Evolutionary conservation across 1,140 invertebrate genomes (phyloP), one percentile per base, ranked within the genome.

Genomic region (Drosophila oshimai): DNA sequence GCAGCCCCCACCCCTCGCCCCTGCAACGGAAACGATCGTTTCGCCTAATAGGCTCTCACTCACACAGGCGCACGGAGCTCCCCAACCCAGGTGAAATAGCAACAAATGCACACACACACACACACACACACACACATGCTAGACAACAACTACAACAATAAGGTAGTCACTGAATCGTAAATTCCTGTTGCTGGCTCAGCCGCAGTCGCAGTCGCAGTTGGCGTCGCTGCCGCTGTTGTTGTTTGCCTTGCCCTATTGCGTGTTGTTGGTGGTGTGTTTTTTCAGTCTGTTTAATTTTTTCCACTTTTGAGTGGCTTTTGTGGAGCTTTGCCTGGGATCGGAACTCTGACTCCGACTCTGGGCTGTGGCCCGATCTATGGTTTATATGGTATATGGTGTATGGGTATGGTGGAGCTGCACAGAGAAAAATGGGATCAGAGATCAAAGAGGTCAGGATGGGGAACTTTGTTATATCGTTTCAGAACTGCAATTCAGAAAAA

Each of bases 231-330:
- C 45, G 54, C 54, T 76, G 81, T 76, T 86, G 81, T 86, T 86
- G 81, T 86, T 86, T 86, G 81, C 81, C 81, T 86, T 86, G 87
- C 87, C 87, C 87, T 89, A 89, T 89, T 89, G 87, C 87, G 87
- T 89, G 87, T 83, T 89, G 80, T 79, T 74, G 80, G 81, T 86
- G 42, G 36, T 83, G 44, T 39, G 39, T 61, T 73, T 81, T 78
- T 78, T 83, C 80, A 86, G 81, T 80, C 81, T 77, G 68, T 67
- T 80, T 87, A 69, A 74, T 80, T 76, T 79, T 86, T 86, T 81
- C 55, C 58, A 81, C 68, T 81, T 80, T 73, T 86, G 68, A 80
- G 76, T 86, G 74, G 60, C 36, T 78, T 49, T 80, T 75, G 68
- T 79, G 75, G 53, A 86, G 80, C 80, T 84, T 75, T 84, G 76